phyloP scores from a whole-genome alignment of 2,113 vertebrate genomes.

The Philantomba maxwellii region DNA sequence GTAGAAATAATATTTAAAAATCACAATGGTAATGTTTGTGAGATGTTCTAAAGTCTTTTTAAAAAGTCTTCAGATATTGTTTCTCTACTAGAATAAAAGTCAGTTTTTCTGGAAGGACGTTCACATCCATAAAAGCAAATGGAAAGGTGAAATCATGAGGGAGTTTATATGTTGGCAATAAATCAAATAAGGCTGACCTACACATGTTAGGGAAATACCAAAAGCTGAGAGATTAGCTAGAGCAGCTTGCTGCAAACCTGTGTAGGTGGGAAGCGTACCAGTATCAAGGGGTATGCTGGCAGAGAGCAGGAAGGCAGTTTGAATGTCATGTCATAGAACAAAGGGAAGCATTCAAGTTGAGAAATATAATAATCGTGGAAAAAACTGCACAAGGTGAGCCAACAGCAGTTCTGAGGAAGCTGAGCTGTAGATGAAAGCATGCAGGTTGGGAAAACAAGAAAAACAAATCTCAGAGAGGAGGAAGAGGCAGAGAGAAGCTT shows the following conservation, averaged over 20 bases:
- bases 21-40: neutral
- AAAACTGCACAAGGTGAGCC: constrained; percentile 3
- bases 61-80: neutral
- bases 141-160: neutral
- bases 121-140: neutral
- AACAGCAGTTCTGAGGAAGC: constrained; percentile 30
- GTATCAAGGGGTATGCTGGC: neutral
- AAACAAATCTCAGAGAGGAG: neutral
- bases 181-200: neutral
- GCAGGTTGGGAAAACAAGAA: neutral
- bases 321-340: neutral
- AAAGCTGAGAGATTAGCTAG: neutral
- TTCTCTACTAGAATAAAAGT: neutral
- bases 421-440: constrained; percentile 13
- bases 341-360: neutral
- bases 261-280: neutral
- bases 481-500: neutral
- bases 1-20: neutral
- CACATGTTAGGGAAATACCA: neutral
- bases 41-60: neutral
- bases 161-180: neutral
- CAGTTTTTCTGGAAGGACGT: neutral
- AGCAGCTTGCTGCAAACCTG: neutral
- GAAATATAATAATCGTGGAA: neutral
- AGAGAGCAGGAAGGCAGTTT: neutral